Evolutionary conservation across 1,140 invertebrate genomes (phyloP).

Genomic region (Ceratitis capitata): DNA sequence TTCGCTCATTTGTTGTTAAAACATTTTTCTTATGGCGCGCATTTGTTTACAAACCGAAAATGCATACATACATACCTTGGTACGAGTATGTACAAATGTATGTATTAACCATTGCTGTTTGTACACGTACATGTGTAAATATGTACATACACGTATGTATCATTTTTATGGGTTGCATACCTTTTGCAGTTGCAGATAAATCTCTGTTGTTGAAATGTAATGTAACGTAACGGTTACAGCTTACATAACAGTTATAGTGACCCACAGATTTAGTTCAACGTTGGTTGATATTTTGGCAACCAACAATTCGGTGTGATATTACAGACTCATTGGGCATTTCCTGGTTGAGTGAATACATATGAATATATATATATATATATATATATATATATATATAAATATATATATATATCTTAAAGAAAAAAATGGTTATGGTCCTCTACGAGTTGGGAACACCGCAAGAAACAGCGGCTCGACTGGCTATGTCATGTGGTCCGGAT

Average conservation of each 20-base stretch:
- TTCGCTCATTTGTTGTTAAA: neutral
- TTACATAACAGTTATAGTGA: constrained; percentile 34
- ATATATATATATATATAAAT: too few relatives aligned
- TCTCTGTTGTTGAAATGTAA: neutral
- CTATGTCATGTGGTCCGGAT: too few relatives aligned
- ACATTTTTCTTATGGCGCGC: neutral
- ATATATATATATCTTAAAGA: too few relatives aligned
- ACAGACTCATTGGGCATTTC: neutral
- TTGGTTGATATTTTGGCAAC: neutral
- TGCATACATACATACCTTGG: neutral
- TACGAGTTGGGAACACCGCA: too few relatives aligned
- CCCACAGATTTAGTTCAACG: constrained; percentile 21
- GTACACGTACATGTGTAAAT: neutral
- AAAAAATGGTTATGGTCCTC: too few relatives aligned
- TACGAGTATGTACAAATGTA: too few relatives aligned
- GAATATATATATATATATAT: too few relatives aligned
- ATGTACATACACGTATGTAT: neutral
- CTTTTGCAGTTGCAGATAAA: too few relatives aligned
- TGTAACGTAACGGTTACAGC: neutral
- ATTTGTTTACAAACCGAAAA: neutral
- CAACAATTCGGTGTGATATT: neutral
- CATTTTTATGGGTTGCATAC: neutral
- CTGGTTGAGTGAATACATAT: neutral
- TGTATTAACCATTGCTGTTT: too few relatives aligned
- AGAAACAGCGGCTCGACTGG: too few relatives aligned